Evolutionary conservation across 2,888 invertebrate genomes (phyloP).

Genomic region (Pomacea canaliculata): DNA sequence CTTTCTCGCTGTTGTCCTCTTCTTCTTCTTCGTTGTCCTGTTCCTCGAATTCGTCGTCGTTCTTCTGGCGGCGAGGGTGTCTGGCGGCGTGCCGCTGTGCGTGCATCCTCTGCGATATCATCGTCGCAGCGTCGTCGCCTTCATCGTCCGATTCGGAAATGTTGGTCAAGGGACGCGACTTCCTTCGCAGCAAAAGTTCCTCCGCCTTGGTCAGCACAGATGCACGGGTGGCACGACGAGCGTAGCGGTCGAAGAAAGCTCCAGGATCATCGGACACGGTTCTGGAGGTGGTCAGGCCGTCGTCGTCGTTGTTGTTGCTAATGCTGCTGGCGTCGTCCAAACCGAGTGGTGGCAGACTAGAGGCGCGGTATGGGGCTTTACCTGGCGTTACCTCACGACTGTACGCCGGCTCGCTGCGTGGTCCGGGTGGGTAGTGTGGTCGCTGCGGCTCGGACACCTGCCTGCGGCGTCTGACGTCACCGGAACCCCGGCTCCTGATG

Average conservation of each 20-base stretch:
- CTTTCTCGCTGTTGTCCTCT: not conserved
- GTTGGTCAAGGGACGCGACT: not conserved
- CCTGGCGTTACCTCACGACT: not conserved
- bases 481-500: too few relatives aligned
- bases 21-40: not conserved
- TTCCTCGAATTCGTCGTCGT: not conserved
- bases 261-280: not conserved
- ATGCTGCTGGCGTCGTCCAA: not conserved
- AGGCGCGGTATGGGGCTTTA: not conserved
- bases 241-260: not conserved
- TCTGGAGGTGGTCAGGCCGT: not conserved
- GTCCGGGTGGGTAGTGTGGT: not conserved
- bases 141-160: slow-evolving; percentile 9
- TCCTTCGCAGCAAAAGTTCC: slow-evolving; percentile 6
- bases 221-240: slow-evolving; percentile 1
- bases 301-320: not conserved
- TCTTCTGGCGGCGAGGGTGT: not conserved
- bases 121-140: not conserved
- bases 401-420: not conserved
- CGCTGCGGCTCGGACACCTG: too few relatives aligned
- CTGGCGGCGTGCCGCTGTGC: not conserved
- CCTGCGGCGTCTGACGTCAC: too few relatives aligned
- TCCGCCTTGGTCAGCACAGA: slow-evolving; percentile 18
- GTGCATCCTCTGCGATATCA: not conserved
- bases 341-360: not conserved